A percentile compares a stretch with the other conserved stretches of the same genome.
Conservation (phyloP, 1,140 invertebrate species). For the Drosophila nikananu region DNA sequence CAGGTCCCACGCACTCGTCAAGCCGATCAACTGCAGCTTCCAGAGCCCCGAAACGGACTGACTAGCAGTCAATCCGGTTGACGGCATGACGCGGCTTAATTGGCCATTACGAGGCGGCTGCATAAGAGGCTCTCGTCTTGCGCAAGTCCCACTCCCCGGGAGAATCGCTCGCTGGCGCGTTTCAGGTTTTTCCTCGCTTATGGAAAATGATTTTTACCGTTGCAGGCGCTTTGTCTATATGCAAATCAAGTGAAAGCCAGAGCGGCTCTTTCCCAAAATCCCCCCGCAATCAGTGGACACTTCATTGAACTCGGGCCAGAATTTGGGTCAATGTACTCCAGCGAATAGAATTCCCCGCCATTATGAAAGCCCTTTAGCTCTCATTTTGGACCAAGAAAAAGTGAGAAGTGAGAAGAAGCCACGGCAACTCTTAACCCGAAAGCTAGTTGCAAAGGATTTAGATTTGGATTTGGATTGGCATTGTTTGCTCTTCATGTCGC, state of each 20-base stretch:
- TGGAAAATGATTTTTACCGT: conserved; percentile 65
- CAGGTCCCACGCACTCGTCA: conserved; percentile 72
- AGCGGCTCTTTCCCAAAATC: conserved; percentile 25
- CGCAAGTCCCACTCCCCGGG: conserved; percentile 44
- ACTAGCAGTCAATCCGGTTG: conserved; percentile 39
- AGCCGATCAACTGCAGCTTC: conserved; percentile 50
- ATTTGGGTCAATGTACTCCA: conserved; percentile 37
- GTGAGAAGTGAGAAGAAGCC: conserved; percentile 25
- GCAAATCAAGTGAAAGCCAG: conserved; percentile 80
- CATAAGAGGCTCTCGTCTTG: conserved; percentile 64
- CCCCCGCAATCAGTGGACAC: conserved; percentile 6
- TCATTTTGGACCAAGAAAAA: conserved; percentile 24
- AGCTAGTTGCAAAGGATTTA: conserved; percentile 31
- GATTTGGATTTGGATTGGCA: conserved; percentile 29
- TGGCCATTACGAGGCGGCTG: conserved; percentile 71
- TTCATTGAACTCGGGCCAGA: conserved; percentile 13
- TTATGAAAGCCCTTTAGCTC: background rate
- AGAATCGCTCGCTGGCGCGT: conserved; percentile 50
- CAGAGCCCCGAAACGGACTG: conserved; percentile 12
- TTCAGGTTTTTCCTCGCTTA: conserved; percentile 62
- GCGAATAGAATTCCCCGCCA: conserved; percentile 14
- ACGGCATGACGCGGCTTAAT: conserved; percentile 71
- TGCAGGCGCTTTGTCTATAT: conserved; percentile 53
- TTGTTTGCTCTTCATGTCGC: conserved; percentile 42
- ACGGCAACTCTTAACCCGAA: conserved; percentile 38